Conservation (phyloP, 2,113 vertebrate species). For the Gadus chalcogrammus region DNA sequence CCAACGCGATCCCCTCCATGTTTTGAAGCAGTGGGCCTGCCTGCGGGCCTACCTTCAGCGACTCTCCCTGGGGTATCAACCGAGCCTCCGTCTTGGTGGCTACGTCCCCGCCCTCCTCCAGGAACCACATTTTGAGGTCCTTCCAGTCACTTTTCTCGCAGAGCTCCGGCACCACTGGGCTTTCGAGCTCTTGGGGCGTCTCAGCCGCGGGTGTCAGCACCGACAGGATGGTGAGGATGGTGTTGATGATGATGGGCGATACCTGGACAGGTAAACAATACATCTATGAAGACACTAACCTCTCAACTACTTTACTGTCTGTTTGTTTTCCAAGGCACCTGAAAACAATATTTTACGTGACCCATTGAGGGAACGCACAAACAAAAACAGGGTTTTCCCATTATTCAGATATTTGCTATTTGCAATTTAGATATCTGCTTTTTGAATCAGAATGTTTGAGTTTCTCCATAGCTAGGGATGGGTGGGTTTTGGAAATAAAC, state of each 20-base stretch:
- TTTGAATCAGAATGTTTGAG: too few relatives aligned
- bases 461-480: too few relatives aligned
- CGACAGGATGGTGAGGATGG: slow-evolving; percentile 92
- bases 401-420: too few relatives aligned
- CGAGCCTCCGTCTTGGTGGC: slow-evolving; percentile 57
- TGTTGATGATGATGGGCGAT: slow-evolving; percentile 97
- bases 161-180: slow-evolving; percentile 77
- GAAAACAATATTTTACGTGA: too few relatives aligned
- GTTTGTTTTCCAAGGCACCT: too few relatives aligned
- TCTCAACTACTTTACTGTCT: too few relatives aligned
- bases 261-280: slow-evolving; percentile 73
- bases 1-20: too few relatives aligned
- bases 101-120: slow-evolving; percentile 83
- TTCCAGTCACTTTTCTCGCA: slow-evolving; percentile 85
- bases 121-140: slow-evolving; percentile 91
- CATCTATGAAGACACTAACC: too few relatives aligned
- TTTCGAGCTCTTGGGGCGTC: slow-evolving; percentile 73
- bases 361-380: too few relatives aligned
- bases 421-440: too few relatives aligned
- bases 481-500: too few relatives aligned
- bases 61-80: slow-evolving; percentile 83
- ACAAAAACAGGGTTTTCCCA: too few relatives aligned
- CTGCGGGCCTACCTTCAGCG: slow-evolving; percentile 68
- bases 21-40: background rate
- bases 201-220: slow-evolving; percentile 82